phyloP scores from a whole-genome alignment of 2,888 invertebrate genomes.

The Onthophagus sagittarius region DNA sequence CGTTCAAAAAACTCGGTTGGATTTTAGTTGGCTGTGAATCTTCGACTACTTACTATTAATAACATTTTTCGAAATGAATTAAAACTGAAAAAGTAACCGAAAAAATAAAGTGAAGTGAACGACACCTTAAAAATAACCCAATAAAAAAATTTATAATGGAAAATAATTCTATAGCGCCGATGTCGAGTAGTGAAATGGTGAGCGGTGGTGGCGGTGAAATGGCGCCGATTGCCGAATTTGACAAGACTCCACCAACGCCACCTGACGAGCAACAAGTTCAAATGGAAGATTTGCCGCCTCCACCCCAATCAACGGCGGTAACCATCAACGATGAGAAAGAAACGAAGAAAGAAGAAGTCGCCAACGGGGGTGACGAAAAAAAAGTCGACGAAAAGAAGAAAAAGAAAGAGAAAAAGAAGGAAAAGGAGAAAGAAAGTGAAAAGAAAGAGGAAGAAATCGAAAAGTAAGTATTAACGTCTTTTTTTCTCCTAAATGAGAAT shows the following conservation, averaged over 20 bases:
- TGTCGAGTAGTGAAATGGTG: constrained; percentile 46
- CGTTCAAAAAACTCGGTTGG: background rate
- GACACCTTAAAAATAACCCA: background rate
- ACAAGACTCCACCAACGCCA: constrained; percentile 65
- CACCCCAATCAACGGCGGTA: constrained; percentile 52
- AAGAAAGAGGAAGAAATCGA: background rate
- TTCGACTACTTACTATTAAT: too few relatives aligned
- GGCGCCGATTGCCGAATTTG: constrained; percentile 68
- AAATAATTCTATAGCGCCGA: constrained; percentile 65
- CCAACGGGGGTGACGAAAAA: constrained; percentile 9
- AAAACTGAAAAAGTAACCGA: background rate
- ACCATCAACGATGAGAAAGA: constrained; percentile 13
- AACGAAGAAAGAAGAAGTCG: constrained; percentile 29
- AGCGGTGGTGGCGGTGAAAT: constrained; percentile 38
- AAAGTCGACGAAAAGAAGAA: background rate
- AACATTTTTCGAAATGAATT: background rate
- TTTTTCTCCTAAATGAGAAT: background rate
- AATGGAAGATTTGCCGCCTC: constrained; percentile 64
- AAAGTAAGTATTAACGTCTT: background rate
- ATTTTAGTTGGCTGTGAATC: too few relatives aligned
- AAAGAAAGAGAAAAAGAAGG: background rate
- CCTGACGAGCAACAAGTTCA: constrained; percentile 54
- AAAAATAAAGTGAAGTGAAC: background rate
- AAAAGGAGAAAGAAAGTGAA: background rate
- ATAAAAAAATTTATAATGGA: constrained; percentile 49